A percentile compares a stretch with the other conserved stretches of the same genome.
phyloP scores from a whole-genome alignment of 2,888 invertebrate species.

The Nemapogon koenigi region DNA sequence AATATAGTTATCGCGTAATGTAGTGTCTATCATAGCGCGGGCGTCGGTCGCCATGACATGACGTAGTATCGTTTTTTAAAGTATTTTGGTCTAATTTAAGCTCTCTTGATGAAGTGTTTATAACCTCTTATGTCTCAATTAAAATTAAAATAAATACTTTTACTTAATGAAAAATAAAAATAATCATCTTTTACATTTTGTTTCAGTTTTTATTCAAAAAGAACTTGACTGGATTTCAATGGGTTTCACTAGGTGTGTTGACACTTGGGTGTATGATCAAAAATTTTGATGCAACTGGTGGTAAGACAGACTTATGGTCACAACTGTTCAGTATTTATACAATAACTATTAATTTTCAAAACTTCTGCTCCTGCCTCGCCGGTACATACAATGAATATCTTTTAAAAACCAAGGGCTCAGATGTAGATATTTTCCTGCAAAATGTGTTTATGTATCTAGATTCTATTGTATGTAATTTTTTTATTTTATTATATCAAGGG shows the following conservation, averaged over 20 bases:
- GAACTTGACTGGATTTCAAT: constrained; percentile 79
- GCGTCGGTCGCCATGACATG: no score
- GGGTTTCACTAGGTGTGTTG: constrained; percentile 86
- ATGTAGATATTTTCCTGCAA: constrained; percentile 89
- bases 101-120: no score
- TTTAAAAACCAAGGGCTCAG: constrained; percentile 82
- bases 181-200: constrained; percentile 13
- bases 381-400: constrained; percentile 96
- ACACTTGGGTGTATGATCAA: constrained; percentile 93
- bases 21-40: no score
- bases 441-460: constrained; percentile 96
- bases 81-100: background rate
- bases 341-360: constrained; percentile 75
- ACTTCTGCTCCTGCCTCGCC: constrained; percentile 90
- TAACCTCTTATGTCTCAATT: no score
- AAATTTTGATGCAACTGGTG: constrained; percentile 66
- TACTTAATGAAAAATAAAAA: background rate
- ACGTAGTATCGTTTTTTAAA: background rate
- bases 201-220: constrained; percentile 86
- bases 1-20: no score
- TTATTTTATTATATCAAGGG: constrained; percentile 72
- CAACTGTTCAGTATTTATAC: constrained; percentile 66
- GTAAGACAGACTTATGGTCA: constrained; percentile 33
- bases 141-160: no score
- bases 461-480: constrained; percentile 90